A percentile compares a stretch with the other conserved stretches of the same genome.
Evolutionary conservation across 1,140 invertebrate species (phyloP).

Genomic region (Lycorma delicatula): DNA sequence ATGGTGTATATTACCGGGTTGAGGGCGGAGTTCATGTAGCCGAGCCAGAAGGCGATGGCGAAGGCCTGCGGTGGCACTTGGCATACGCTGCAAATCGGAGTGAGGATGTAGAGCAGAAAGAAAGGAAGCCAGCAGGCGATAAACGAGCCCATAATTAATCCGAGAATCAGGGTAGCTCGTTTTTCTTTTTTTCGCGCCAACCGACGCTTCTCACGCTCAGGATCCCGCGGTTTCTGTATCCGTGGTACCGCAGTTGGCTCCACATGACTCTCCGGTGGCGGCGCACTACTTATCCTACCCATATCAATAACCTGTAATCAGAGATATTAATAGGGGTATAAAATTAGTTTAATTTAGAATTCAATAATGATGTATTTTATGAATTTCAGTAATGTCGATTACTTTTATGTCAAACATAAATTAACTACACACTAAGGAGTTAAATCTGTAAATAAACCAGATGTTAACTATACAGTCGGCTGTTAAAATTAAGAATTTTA

Average conservation of each 20-base stretch:
- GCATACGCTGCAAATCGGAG: constrained; percentile 62
- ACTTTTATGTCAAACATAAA: too few relatives aligned
- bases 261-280: constrained; percentile 22
- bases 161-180: constrained; percentile 90
- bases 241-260: constrained; percentile 43
- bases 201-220: constrained; percentile 85
- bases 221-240: constrained; percentile 68
- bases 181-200: constrained; percentile 95
- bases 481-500: too few relatives aligned
- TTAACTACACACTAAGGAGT: too few relatives aligned
- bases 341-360: too few relatives aligned
- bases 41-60: constrained; percentile 95
- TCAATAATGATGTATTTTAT: too few relatives aligned
- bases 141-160: constrained; percentile 97
- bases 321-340: too few relatives aligned
- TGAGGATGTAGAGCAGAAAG: constrained; percentile 88
- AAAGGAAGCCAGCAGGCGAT: constrained; percentile 99
- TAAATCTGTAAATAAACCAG: too few relatives aligned
- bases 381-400: too few relatives aligned
- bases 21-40: constrained; percentile 96
- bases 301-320: constrained; percentile 32
- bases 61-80: constrained; percentile 77
- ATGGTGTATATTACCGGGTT: constrained; percentile 98
- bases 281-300: constrained; percentile 28
- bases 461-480: too few relatives aligned